Conservation (phyloP, 2,797 vertebrate genomes). For the Discoglossus pictus region DNA sequence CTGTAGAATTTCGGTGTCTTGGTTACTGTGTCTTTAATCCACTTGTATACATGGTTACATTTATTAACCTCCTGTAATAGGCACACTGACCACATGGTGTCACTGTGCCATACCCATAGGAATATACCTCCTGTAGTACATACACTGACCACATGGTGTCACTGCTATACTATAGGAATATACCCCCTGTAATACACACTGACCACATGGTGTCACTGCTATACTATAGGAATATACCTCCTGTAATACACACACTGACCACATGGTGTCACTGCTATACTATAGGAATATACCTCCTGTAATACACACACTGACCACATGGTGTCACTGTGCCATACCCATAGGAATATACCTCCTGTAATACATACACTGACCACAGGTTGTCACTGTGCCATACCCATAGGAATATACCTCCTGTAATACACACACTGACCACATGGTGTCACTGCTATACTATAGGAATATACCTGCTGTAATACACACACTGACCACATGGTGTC, state of each 20-base stretch:
- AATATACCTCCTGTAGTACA: neutral
- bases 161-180: neutral
- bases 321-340: neutral
- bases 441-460: too few species aligned
- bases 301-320: conserved; percentile 9
- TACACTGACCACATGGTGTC: neutral
- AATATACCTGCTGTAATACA: too few species aligned
- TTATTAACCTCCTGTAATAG: neutral
- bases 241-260: neutral
- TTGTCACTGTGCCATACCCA: too few species aligned
- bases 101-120: neutral
- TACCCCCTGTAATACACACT: neutral
- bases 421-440: too few species aligned
- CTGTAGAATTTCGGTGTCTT: neutral
- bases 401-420: too few species aligned
- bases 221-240: neutral
- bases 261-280: neutral
- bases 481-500: too few species aligned
- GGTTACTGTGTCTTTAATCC: conserved; percentile 6
- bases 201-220: neutral
- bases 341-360: too few species aligned
- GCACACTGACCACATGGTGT: neutral
- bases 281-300: neutral
- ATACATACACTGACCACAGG: too few species aligned
- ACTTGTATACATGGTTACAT: too few species aligned